Evolutionary conservation across 2,797 vertebrate genomes (phyloP), one percentile per base, ranked within the genome.

Genomic region (Sphaeramia orbicularis): DNA sequence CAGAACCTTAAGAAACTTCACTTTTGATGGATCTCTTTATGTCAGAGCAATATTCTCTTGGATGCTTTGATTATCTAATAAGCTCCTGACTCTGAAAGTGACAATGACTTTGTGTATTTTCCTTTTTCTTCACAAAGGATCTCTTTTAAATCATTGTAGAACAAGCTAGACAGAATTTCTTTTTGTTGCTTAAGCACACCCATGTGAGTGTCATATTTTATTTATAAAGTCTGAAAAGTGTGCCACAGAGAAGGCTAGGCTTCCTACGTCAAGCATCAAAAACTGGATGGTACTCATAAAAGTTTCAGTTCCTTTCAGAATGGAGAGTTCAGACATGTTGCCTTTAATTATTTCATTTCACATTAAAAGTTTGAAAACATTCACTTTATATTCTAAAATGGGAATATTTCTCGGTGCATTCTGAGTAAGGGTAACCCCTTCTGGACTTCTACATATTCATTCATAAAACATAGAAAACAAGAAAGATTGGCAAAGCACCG

Each of bases 121-220:
- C 10, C 61, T 56, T 48, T 52, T 14, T 27, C 38, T 42, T 48
- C 64, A 70, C 50, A 77, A 78, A 80, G 65, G 67, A 71, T 66
- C 15, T 40, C 32, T 83, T 85, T 86, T 62, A 87, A 85, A 85
- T 84, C 54, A 67, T 61, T 75, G 85, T 78, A 70, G 52, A 90
- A 86, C 86, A 91, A 80, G 65, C 44, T 65, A 84, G 83, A 87
- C 83, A 88, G 77, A 6, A 27, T 65, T 80, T 88, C 65, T 84
- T 89, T 86, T 86, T 86, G 83, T 89, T 83, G 73, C 77, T 89
- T 91, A 87, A 92, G 81, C 86, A 86, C 76, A 88, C 76, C 80
- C 86, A 86, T 85, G 86, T 90, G 89, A 84, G 85, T 19, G 45
- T 76, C 76, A 89, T 93, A 70, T 85, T 84, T 91, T 90, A 91